These are phyloP conservation scores for Cheilosia soror DNA, from an alignment of 2,888 invertebrate genomes.

Conservation along the genomic window DNA sequence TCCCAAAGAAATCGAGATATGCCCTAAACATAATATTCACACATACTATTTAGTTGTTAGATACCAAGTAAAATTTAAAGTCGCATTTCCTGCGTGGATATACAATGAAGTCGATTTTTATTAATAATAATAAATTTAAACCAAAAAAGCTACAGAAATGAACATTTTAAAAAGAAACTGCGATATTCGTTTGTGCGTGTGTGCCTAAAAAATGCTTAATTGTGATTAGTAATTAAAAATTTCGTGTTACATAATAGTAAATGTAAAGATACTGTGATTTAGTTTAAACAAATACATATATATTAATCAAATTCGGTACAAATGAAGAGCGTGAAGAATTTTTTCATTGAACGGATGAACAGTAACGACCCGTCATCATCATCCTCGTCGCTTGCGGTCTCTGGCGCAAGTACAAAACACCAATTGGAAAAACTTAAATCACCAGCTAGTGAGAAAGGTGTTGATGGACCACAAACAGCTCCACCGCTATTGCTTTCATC, in stretches of 20 bases:
- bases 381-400: constrained; percentile 40
- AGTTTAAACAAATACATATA: constrained; percentile 62
- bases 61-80: constrained; percentile 18
- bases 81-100: constrained; percentile 39
- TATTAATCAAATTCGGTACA: constrained; percentile 51
- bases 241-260: constrained; percentile 45
- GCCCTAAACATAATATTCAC: constrained; percentile 38
- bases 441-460: constrained; percentile 39
- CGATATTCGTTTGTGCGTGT: constrained; percentile 56
- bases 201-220: constrained; percentile 61
- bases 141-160: constrained; percentile 14
- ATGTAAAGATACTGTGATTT: constrained; percentile 74
- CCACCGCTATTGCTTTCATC: constrained; percentile 60
- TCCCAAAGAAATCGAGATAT: constrained; percentile 71
- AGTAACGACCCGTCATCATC: constrained; percentile 80
- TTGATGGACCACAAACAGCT: constrained; percentile 70
- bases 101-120: constrained; percentile 61
- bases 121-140: constrained; percentile 46
- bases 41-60: constrained; percentile 22
- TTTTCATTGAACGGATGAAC: constrained; percentile 82
- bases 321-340: constrained; percentile 83
- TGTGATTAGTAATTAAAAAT: constrained; percentile 52
- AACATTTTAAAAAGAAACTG: neutral
- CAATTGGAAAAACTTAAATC: constrained; percentile 73
- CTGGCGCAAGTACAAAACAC: constrained; percentile 63